Base-by-base conservation (phyloP, 2,888 invertebrate genomes). In the Troides aeacus region DNA sequence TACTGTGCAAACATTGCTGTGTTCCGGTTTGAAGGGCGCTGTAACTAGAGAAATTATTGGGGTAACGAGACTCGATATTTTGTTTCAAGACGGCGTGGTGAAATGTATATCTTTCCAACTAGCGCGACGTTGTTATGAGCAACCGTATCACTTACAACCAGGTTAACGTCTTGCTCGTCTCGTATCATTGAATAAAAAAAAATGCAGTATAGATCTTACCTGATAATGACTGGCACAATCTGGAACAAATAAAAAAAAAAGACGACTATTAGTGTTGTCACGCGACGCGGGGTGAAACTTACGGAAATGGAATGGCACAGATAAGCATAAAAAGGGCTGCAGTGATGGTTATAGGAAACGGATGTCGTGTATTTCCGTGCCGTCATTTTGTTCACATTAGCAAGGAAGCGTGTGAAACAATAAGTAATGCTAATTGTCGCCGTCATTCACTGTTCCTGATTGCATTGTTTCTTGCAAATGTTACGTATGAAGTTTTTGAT, bases 311-410 rank as follows among this genome's bases (percentile, higher is more conserved):
- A 61, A 2, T 58, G 36, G 53, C n/a, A 58, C 17, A 42, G 53
- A 69, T 36, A 24, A 15, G 18, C 24, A n/a, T 3, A 65, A 70
- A 70, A 66, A 62, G 62, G 69, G 10, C 39, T 39, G 39, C 8
- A 10, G 39, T 39, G 39, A 39, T 39, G 39, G 39, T 39, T 39
- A 39, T 39, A 39, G 58, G 46, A 58, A 24, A 57, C 21, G 12
- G 50, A 69, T 60, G 61, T 30, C 61, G 46, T 42, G 64, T 61
- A 61, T 74, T 70, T 66, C 66, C 71, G 71, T 71, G 64, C 62
- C 65, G 61, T 68, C 72, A 71, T 74, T 75, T 73, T 74, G 69
- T 66, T 53, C n/a, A 57, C 21, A n/a, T 61, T 50, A 42, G 23
- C 56, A 57, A 74, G 75, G 75, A 76, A 75, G 73, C 53, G 15